Base-by-base conservation (phyloP, 2,888 invertebrate species). In the Coleophora deauratella region DNA sequence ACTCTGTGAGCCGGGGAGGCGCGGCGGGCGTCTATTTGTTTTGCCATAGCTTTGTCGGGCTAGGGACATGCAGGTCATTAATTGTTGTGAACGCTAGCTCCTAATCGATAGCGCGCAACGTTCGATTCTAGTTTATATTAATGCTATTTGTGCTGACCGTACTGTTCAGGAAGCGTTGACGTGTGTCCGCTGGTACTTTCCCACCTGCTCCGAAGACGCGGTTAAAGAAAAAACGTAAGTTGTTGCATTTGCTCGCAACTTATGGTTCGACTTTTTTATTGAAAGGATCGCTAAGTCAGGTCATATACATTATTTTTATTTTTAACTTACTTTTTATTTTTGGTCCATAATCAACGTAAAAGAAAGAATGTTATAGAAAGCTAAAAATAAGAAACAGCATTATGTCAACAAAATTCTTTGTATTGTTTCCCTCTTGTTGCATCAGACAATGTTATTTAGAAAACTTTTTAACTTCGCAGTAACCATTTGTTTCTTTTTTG, bases 51-150 rank as follows among this genome's bases (percentile, higher is more conserved):
- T 81, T 81, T 81, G 84, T 78, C 79, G 78, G 68, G 73, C 74
- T 69, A 74, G 78, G 78, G 82, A 80, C 84, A 84, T 82, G 77
- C 84, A 84, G 81, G 84, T 84, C 84, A 85, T 85, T 85, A 85
- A 85, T 85, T 85, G 84, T 82, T 78, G 82, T 80, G 80, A 81
- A 77, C 81, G 80, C 77, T 73, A 64, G 72, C 69, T 79, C 68
- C 84, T 84, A 85, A 85, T 85, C 84, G 84, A 85, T 85, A 84
- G 78, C 68, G 72, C 69, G 70, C 76, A 68, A 72, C 77, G 80
- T 81, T 82, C 82, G 80, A 84, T 82, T 84, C 82, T 74, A 79
- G 82, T 85, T 84, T 84, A 81, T 85, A 82, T 84, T 85, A 84
- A 84, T 84, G 82, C 80, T 81, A 80, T 85, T 84, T 82, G 81